Base-by-base conservation (phyloP, 2,113 vertebrate species). In the Salvator merianae region DNA sequence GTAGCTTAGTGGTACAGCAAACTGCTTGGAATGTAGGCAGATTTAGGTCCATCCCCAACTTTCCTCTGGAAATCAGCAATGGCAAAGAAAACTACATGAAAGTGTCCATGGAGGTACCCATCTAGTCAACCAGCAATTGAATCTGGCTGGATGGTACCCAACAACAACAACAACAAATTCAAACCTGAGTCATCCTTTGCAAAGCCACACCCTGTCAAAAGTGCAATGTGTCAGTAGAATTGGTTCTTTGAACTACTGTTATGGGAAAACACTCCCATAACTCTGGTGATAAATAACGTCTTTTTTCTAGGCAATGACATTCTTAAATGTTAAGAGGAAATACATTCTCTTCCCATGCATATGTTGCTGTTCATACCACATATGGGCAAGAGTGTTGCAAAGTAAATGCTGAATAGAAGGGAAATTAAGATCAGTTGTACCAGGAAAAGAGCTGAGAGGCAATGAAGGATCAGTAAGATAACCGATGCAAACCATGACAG, bases 401-500 rank as follows among this genome's bases (percentile, higher is more conserved):
- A 50, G 79, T 24, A 77, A 68, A 38, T 10, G 0, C 0, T 53
- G 76, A 43, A 28, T 1, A 47, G 38, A 84, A 43, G 24, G 30
- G 63, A 63, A 82, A 22, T 30, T 40, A 71, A 40, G 40, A 1
- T 59, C 55, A 28, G 75, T n/a, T 0, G 0, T 92, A 98, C 98
- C 97, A 73, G 97, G 93, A 88, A 98, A 97, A 32, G 92, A 90
- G 72, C 94, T 90, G 87, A 97, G 84, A 3, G 97, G 98, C 8
- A 96, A 91, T 40, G 14, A 82, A 0, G 97, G 96, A 5, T 94
- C 87, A 0, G 89, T 94, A 88, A 96, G 96, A 18, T 85, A 95
- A 69, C 98, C 97, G 0, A 94, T 96, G 95, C 98, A 98, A 87
- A 99, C 95, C 93, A 98, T 92, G 20, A 98, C 91, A 0, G 96